Evolutionary conservation across 2,888 invertebrate species (phyloP).

Genomic region (Melanotus villosus): DNA sequence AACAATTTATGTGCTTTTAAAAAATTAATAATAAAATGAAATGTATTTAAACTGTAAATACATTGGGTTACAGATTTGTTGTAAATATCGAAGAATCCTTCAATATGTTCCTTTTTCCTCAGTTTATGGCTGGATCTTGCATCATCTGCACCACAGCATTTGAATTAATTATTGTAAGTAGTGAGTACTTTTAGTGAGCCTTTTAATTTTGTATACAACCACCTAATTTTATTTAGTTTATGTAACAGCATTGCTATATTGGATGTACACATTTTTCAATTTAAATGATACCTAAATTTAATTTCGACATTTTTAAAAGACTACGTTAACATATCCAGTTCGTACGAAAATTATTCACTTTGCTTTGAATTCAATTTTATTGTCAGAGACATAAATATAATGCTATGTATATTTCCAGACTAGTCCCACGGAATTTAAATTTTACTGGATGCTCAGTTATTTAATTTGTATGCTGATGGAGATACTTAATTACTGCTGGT

Average conservation of each 20-base stretch:
- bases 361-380: neutral
- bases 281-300: too few relatives aligned
- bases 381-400: neutral
- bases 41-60: too few relatives aligned
- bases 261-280: too few relatives aligned
- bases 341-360: too few relatives aligned
- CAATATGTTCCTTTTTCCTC: conserved; percentile 65
- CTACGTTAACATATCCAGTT: too few relatives aligned
- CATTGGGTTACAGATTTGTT: conserved; percentile 59
- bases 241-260: too few relatives aligned
- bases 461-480: conserved; percentile 66
- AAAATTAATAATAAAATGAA: too few relatives aligned
- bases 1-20: too few relatives aligned
- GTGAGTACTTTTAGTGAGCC: too few relatives aligned
- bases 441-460: conserved; percentile 67
- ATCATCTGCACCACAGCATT: conserved; percentile 70
- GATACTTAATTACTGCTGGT: conserved; percentile 70
- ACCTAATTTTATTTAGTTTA: too few relatives aligned
- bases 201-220: too few relatives aligned
- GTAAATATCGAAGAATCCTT: conserved; percentile 66
- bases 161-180: conserved; percentile 69
- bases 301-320: too few relatives aligned
- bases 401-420: conserved; percentile 47
- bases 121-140: conserved; percentile 67
- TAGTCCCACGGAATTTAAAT: conserved; percentile 60